These are phyloP conservation scores for Drosophila diplacantha DNA, from an alignment of 2,888 invertebrate species.

Conservation along the genomic window DNA sequence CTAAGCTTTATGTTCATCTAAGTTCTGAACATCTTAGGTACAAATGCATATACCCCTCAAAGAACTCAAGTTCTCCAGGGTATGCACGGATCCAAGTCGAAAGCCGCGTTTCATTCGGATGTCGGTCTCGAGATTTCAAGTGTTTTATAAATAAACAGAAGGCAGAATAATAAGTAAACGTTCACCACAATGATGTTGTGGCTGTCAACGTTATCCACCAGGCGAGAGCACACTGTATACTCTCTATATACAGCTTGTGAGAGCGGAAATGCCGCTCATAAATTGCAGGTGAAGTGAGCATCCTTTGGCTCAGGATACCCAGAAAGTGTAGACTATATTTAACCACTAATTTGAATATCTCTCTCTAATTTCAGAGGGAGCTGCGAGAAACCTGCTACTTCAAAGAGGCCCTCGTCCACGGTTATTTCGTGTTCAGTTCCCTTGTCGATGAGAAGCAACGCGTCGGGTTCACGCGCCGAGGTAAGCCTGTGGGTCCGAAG, in stretches of 20 bases:
- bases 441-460: constrained; percentile 76
- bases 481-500: constrained; percentile 77
- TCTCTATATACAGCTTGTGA: not conserved
- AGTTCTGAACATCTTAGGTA: not conserved
- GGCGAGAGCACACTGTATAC: constrained; percentile 17
- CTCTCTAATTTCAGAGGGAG: constrained; percentile 71
- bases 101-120: constrained; percentile 61
- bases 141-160: constrained; percentile 73
- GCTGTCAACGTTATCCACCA: constrained; percentile 27
- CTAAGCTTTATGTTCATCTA: no score
- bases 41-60: not conserved
- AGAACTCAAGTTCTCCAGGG: not conserved
- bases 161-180: constrained; percentile 24
- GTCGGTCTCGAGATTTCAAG: constrained; percentile 63
- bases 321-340: constrained; percentile 10
- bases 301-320: no score
- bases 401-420: constrained; percentile 77
- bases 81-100: constrained; percentile 25
- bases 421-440: constrained; percentile 77
- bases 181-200: constrained; percentile 38
- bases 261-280: constrained; percentile 62
- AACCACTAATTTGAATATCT: not conserved
- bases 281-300: constrained; percentile 53
- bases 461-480: constrained; percentile 77
- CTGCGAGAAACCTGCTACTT: constrained; percentile 77